phyloP scores from a whole-genome alignment of 2,113 vertebrate species.

The Antechinus stuartii region DNA sequence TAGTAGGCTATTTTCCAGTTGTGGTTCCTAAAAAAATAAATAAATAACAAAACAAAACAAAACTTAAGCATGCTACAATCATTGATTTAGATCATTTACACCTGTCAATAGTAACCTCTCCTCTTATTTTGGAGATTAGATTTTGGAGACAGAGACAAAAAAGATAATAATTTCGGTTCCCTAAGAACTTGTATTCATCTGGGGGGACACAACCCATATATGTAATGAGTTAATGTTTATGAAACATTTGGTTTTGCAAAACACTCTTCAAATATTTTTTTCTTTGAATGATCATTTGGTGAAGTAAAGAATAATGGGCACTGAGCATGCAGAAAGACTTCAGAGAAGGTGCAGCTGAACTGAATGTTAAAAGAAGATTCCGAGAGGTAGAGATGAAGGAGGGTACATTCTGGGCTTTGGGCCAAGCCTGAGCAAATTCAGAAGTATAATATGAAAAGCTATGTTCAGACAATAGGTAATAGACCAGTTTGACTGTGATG shows the following conservation, averaged over 20 bases:
- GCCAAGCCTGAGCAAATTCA: background rate
- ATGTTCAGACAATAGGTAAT: background rate
- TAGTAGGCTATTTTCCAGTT: background rate
- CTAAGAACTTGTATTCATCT: background rate
- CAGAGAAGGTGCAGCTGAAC: background rate
- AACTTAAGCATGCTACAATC: background rate
- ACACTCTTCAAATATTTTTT: background rate
- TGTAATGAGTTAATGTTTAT: background rate
- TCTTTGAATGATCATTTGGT: background rate
- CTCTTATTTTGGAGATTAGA: background rate
- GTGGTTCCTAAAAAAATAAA: background rate
- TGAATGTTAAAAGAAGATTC: background rate
- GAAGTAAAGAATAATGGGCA: background rate
- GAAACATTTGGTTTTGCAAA: background rate
- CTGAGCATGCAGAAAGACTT: background rate
- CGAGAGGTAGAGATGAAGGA: background rate
- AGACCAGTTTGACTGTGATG: background rate
- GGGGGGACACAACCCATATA: background rate
- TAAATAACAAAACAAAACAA: too few species aligned
- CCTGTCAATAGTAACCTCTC: background rate
- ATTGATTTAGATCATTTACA: background rate
- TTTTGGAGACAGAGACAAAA: background rate
- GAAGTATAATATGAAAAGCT: background rate
- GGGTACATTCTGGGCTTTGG: background rate
- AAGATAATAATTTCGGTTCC: background rate